These are phyloP conservation scores for Anser cygnoides DNA, from an alignment of 2,113 vertebrate species.

Conservation along the genomic window DNA sequence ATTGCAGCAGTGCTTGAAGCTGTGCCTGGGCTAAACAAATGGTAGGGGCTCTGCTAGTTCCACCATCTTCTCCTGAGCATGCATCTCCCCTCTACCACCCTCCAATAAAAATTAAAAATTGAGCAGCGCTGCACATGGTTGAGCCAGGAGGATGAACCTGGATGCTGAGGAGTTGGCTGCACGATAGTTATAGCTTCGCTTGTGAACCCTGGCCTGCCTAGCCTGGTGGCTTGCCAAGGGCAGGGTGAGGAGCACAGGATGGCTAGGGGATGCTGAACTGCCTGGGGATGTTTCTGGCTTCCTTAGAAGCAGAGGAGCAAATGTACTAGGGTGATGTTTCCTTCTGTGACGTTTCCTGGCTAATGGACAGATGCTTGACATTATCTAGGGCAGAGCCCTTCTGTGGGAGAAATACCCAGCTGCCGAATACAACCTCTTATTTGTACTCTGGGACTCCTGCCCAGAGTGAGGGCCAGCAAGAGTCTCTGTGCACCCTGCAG, in stretches of 20 bases:
- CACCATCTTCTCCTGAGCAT: neutral
- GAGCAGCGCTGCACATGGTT: neutral
- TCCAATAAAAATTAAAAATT: neutral
- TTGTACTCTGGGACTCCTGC: neutral
- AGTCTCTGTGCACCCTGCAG: neutral
- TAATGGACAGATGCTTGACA: neutral
- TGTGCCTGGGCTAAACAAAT: slow-evolving; percentile 51
- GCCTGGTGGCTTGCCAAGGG: neutral
- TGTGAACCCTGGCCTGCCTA: neutral
- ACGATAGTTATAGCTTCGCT: rapidly evolving
- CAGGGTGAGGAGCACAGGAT: neutral
- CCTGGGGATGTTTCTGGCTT: neutral
- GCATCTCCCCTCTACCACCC: neutral
- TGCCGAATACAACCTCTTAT: neutral
- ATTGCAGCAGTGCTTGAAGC: slow-evolving; percentile 53
- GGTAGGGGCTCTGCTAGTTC: neutral
- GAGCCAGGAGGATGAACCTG: neutral
- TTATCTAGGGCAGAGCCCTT: neutral
- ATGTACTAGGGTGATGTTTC: neutral
- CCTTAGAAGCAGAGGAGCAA: neutral
- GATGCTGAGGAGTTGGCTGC: neutral
- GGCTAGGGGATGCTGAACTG: neutral
- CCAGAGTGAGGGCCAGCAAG: neutral
- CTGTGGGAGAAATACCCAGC: neutral
- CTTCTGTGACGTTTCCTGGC: neutral